Evolutionary conservation across 1,140 invertebrate species (phyloP).

Genomic region (Drosophila cardini): DNA sequence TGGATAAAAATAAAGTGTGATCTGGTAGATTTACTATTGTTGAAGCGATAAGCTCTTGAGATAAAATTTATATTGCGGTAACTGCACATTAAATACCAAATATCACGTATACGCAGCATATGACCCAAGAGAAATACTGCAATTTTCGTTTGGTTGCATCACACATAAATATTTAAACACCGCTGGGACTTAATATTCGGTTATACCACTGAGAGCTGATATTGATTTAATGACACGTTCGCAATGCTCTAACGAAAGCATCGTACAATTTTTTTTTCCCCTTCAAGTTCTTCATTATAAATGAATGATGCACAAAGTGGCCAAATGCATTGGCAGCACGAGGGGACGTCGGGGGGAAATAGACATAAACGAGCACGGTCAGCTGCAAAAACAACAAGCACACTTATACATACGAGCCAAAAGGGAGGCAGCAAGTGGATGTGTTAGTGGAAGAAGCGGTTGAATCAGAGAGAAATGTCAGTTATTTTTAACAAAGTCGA

Average conservation of each 20-base stretch:
- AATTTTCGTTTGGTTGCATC: conserved; percentile 10
- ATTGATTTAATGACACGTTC: conserved; percentile 68
- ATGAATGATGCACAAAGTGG: conserved; percentile 57
- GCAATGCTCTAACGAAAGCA: conserved; percentile 24
- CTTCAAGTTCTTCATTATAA: conserved; percentile 46
- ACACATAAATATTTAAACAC: conserved; percentile 56
- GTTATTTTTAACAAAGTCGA: conserved; percentile 34
- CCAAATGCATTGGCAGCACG: conserved; percentile 39
- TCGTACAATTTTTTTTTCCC: conserved; percentile 10
- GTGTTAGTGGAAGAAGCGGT: not conserved
- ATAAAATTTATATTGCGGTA: conserved; percentile 27
- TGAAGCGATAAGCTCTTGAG: conserved; percentile 2
- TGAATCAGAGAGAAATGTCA: conserved; percentile 21
- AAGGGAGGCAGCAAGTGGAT: not conserved
- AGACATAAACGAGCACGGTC: conserved; percentile 16
- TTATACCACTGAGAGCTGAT: conserved; percentile 24
- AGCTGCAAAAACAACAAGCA: conserved; percentile 8
- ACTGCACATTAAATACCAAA: conserved; percentile 27
- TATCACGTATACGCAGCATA: conserved; percentile 60
- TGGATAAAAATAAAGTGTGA: conserved; percentile 58
- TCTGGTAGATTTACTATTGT: conserved; percentile 28
- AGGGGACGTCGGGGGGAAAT: conserved; percentile 7
- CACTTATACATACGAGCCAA: too few species aligned
- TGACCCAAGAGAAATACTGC: conserved; percentile 11
- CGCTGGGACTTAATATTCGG: conserved; percentile 34